A percentile compares a stretch with the other conserved stretches of the same genome.
phyloP scores from a whole-genome alignment of 2,888 invertebrate genomes.

The Eurytoma adleriae region DNA sequence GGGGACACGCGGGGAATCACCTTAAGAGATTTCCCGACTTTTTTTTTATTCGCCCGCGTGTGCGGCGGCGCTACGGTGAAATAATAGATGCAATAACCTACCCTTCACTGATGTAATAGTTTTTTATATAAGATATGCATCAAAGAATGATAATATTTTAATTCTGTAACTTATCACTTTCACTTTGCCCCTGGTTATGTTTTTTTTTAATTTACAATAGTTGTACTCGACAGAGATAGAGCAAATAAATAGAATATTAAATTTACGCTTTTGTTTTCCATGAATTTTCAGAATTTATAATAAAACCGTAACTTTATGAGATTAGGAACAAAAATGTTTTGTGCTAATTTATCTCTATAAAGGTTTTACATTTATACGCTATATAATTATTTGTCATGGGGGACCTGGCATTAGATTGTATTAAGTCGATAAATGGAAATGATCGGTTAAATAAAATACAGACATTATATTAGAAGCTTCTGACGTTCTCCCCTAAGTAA shows the following conservation, averaged over 20 bases:
- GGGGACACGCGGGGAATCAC: conserved; percentile 44
- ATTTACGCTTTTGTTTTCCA: too few species aligned
- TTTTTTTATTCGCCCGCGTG: neutral
- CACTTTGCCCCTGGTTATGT: too few species aligned
- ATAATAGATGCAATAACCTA: conserved; percentile 40
- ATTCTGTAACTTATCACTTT: neutral
- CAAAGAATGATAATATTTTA: conserved; percentile 38
- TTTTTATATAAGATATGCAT: neutral
- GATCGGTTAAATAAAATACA: conserved; percentile 5
- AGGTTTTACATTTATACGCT: too few species aligned
- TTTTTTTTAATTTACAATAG: too few species aligned
- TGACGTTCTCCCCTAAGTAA: neutral
- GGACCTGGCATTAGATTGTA: too few species aligned
- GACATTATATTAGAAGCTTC: conserved; percentile 18
- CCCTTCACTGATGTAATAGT: neutral
- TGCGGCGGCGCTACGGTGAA: conserved; percentile 5
- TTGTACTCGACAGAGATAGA: too few species aligned
- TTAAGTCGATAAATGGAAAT: conserved; percentile 10
- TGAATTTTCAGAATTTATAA: too few species aligned
- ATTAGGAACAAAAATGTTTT: too few species aligned
- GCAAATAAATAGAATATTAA: too few species aligned
- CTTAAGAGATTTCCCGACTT: conserved; percentile 49
- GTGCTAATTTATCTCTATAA: too few species aligned
- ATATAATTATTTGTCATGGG: too few species aligned
- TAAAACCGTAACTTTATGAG: too few species aligned